These are phyloP conservation scores for Falco rusticolus DNA, from an alignment of 2,797 vertebrate species.

Conservation along the genomic window DNA sequence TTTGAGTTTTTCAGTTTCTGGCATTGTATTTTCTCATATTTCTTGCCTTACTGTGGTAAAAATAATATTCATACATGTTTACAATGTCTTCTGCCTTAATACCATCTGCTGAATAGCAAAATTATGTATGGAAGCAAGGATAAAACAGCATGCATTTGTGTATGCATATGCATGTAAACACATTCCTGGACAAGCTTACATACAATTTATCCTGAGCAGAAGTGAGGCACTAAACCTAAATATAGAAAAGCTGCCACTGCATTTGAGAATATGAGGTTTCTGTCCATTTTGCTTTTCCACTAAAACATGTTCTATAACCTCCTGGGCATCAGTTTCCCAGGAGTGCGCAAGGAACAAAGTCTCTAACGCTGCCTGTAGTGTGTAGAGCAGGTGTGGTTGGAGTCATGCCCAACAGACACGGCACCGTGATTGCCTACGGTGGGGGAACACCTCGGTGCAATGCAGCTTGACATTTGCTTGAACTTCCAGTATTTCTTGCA, in stretches of 20 bases:
- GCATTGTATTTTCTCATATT: background rate
- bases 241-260: background rate
- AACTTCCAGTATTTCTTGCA: background rate
- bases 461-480: background rate
- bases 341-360: background rate
- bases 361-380: background rate
- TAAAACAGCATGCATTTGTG: background rate
- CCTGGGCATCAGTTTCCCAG: background rate
- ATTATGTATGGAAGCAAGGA: background rate
- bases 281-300: background rate
- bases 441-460: background rate
- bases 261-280: background rate
- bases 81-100: background rate
- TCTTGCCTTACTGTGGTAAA: background rate
- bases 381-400: background rate
- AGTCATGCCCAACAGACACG: background rate
- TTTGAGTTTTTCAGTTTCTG: background rate
- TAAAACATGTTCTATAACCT: background rate
- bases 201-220: background rate
- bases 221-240: background rate
- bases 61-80: background rate
- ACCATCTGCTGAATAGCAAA: background rate
- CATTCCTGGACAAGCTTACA: background rate
- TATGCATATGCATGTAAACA: background rate
- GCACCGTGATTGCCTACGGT: background rate